Percentiles rank a stretch among this genome's conserved stretches.
These are phyloP conservation scores for Cinclus cinclus DNA, from an alignment of 2,113 vertebrate genomes.

Conservation along the genomic window DNA sequence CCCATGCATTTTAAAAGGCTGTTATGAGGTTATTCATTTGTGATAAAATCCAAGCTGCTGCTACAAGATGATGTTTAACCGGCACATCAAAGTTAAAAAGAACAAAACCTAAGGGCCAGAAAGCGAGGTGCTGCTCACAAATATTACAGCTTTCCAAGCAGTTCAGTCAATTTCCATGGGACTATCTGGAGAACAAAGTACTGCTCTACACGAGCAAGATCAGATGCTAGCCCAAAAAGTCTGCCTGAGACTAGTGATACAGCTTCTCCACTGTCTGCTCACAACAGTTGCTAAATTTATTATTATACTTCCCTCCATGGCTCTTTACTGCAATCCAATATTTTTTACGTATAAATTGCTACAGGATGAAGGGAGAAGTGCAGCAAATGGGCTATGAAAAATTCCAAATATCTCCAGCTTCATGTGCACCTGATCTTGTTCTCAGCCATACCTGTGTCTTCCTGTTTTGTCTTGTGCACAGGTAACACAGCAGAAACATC, in stretches of 20 bases:
- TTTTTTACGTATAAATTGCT: background rate
- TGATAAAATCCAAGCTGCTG: conserved; percentile 39
- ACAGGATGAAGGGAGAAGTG: background rate
- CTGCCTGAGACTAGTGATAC: background rate
- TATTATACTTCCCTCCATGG: background rate
- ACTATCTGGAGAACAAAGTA: background rate
- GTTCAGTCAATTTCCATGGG: conserved; percentile 2
- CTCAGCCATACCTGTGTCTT: background rate
- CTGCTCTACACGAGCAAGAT: background rate
- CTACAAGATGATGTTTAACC: background rate
- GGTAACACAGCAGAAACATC: background rate
- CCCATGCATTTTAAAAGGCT: conserved; percentile 31
- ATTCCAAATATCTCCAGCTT: background rate
- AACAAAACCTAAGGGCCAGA: conserved; percentile 11
- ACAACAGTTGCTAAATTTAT: background rate
- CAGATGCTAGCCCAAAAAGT: background rate
- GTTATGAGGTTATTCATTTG: conserved; percentile 11
- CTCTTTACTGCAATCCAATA: background rate
- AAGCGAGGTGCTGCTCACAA: background rate
- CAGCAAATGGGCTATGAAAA: background rate
- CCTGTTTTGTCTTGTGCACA: background rate
- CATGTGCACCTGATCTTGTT: background rate
- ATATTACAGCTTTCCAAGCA: background rate
- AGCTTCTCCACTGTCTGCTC: background rate
- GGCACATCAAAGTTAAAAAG: conserved; percentile 4